Base-by-base conservation (phyloP, 2,797 vertebrate genomes). In the Myotis daubentonii region DNA sequence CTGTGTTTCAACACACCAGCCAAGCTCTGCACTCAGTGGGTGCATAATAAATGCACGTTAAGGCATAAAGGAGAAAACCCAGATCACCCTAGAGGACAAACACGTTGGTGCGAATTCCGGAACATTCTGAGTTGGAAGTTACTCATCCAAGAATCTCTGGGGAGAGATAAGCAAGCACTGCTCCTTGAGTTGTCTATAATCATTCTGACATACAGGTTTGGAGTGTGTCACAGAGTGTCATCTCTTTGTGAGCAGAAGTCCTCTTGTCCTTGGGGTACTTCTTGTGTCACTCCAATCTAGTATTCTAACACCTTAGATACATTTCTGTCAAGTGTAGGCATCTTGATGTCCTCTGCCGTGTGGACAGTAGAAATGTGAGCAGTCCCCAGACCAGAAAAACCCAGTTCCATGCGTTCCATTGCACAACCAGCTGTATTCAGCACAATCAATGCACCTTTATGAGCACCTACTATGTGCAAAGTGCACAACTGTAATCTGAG, bases 231-330 rank as follows among this genome's bases (percentile, higher is more conserved):
- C 3, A 25, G 53, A 57, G 71, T 84, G 81, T 12, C 6, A 38
- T 49, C 55, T 55, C 62, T 80, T 16, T 13, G 11, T 36, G 49
- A 79, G n/a, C 25, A 85, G 87, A 44, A 81, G 68, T 60, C 80
- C 72, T 30, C 83, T 53, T 80, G 74, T 75, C 86, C 79, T 94
- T 51, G n/a, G 81, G 75, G 15, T 57, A 38, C 57, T 89, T 86
- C 75, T 82, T 55, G 9, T 74, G 82, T 68, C 83, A 76, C 38
- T 80, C 74, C 20, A 36, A 68, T 66, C 81, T 79, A 22, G 36
- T 30, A 60, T 83, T 95, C 70, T 75, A 66, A 94, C 82, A 74
- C 57, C 86, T 65, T 38, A 38, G 86, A 23, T 85, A 36, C n/a
- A 74, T 90, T 85, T 86, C 83, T 80, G 65, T 71, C 22, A 60